Percentiles rank a stretch among this genome's conserved stretches.
phyloP scores from a whole-genome alignment of 1,140 invertebrate species.

The Cyphomyrmex costatus region DNA sequence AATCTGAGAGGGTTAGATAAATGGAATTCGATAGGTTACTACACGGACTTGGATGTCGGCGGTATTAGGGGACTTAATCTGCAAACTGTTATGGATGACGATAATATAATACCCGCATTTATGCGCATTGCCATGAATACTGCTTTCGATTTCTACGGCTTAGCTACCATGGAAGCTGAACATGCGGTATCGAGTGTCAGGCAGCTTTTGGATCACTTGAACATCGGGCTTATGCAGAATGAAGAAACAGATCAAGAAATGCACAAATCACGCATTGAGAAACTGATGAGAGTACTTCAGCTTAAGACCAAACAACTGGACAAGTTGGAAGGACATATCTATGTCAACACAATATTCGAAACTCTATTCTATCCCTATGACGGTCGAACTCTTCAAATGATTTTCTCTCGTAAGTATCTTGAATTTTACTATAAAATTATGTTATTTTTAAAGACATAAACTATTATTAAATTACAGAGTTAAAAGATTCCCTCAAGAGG shows the following conservation, averaged over 20 bases:
- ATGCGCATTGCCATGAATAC: neutral
- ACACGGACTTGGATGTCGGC: neutral
- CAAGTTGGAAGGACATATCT: slow-evolving; percentile 88
- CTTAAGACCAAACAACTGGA: slow-evolving; percentile 86
- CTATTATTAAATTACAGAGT: neutral
- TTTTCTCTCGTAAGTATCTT: slow-evolving; percentile 82
- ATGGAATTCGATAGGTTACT: neutral
- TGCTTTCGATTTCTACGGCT: neutral
- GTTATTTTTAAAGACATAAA: slow-evolving; percentile 11
- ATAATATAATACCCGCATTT: neutral
- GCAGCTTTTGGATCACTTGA: neutral
- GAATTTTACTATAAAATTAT: neutral
- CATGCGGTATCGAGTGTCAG: neutral
- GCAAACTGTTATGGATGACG: neutral
- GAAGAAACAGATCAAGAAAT: neutral
- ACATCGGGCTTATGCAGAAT: neutral
- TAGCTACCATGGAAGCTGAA: neutral
- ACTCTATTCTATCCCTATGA: slow-evolving; percentile 87
- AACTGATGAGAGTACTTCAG: slow-evolving; percentile 86
- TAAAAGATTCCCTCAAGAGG: too few species aligned
- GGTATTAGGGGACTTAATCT: neutral
- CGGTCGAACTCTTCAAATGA: slow-evolving; percentile 86
- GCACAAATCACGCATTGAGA: neutral
- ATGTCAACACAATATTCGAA: slow-evolving; percentile 82
- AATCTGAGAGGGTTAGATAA: slow-evolving; percentile 85